Percentiles rank a stretch among this genome's conserved stretches.
These are phyloP conservation scores for Drosophila melanosoma DNA, from an alignment of 2,888 invertebrate genomes.

Conservation along the genomic window DNA sequence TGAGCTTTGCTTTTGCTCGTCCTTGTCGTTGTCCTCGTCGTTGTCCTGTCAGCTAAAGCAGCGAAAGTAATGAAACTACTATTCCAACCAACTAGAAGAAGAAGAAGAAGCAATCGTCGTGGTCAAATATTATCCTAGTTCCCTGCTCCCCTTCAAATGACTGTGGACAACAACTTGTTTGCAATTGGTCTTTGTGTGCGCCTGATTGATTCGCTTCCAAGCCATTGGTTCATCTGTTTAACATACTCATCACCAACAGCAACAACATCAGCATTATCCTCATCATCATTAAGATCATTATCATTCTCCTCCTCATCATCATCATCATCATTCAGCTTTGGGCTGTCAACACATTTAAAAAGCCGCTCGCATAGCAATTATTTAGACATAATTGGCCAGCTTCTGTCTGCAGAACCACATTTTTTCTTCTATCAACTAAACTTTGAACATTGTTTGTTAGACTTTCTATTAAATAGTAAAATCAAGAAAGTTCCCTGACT, in stretches of 20 bases:
- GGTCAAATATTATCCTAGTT: not conserved
- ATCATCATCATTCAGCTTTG: conserved; percentile 5
- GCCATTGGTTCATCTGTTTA: conserved; percentile 56
- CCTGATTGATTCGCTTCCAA: conserved; percentile 72
- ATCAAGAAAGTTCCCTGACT: not conserved
- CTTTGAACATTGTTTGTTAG: conserved; percentile 30
- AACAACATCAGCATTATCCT: conserved; percentile 10
- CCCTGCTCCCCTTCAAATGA: not conserved
- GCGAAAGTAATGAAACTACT: conserved; percentile 6
- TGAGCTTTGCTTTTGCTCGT: conserved; percentile 61
- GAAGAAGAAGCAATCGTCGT: not conserved
- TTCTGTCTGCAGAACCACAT: conserved; percentile 41
- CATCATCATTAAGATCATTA: conserved; percentile 3
- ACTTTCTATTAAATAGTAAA: not conserved
- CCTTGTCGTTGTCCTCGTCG: conserved; percentile 2
- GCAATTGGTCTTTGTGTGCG: conserved; percentile 50
- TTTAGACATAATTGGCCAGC: conserved; percentile 69
- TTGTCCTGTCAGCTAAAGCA: conserved; percentile 36
- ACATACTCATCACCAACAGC: conserved; percentile 47
- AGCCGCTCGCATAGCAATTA: conserved; percentile 69
- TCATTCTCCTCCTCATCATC: conserved; percentile 8
- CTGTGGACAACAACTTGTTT: conserved; percentile 53
- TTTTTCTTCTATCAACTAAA: conserved; percentile 18
- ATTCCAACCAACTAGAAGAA: not conserved
- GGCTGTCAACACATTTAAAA: conserved; percentile 69